A percentile compares a stretch with the other conserved stretches of the same genome.
Evolutionary conservation across 1,140 invertebrate genomes (phyloP).

Genomic region (Drosophila bifasciata): DNA sequence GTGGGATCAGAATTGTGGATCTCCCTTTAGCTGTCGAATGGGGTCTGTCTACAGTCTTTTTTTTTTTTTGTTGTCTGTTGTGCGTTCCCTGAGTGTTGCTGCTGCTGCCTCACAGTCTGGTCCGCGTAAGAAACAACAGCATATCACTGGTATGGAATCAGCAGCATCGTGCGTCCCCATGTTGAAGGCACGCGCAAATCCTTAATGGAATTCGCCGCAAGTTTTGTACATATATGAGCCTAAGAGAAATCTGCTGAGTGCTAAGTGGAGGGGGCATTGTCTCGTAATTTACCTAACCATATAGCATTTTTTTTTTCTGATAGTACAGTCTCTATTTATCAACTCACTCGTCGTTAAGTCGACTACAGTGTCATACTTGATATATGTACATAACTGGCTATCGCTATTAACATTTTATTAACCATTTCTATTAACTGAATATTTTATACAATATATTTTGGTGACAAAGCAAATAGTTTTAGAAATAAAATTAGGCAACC

Average conservation of each 20-base stretch:
- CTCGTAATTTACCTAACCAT: background rate
- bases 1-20: constrained; percentile 49
- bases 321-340: background rate
- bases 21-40: constrained; percentile 60
- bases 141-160: constrained; percentile 31
- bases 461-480: background rate
- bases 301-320: background rate
- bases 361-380: too few species aligned
- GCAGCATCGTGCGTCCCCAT: background rate
- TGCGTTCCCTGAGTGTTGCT: background rate
- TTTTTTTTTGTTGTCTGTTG: constrained; percentile 33
- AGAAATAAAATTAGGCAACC: constrained; percentile 8
- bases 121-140: constrained; percentile 7
- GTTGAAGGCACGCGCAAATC: constrained; percentile 69
- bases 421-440: constrained; percentile 1
- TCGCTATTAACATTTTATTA: background rate
- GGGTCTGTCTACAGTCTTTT: constrained; percentile 27
- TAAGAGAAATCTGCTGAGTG: constrained; percentile 1
- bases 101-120: constrained; percentile 59
- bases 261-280: background rate
- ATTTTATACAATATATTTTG: constrained; percentile 12
- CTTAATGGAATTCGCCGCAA: constrained; percentile 65
- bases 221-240: background rate
- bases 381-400: too few species aligned
- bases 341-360: too few species aligned